These are phyloP conservation scores for Eucriotettix oculatus DNA, from an alignment of 2,888 invertebrate genomes.

Conservation along the genomic window DNA sequence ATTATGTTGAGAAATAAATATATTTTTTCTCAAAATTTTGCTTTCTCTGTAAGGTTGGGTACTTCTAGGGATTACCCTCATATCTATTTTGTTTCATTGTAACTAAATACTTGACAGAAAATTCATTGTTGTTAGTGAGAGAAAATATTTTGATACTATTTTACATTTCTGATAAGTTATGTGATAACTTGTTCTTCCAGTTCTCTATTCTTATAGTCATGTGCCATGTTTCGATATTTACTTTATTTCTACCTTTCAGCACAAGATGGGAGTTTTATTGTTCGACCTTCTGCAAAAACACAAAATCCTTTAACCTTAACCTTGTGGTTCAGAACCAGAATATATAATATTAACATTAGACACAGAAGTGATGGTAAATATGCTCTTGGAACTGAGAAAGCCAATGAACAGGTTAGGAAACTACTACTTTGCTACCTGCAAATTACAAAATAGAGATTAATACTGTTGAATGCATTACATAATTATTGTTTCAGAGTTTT, in stretches of 20 bases:
- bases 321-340: constrained; percentile 24
- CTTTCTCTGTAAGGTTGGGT: too few species aligned
- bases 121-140: too few species aligned
- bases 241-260: constrained; percentile 11
- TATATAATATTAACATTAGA: constrained; percentile 26
- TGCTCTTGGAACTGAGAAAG: constrained; percentile 25
- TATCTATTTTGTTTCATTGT: too few species aligned
- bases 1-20: too few species aligned
- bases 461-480: not conserved
- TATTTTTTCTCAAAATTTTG: too few species aligned
- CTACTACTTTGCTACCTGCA: not conserved
- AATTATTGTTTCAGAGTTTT: constrained; percentile 18
- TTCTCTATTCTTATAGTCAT: too few species aligned
- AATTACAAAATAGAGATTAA: not conserved
- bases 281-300: constrained; percentile 23
- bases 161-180: too few species aligned
- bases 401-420: constrained; percentile 21
- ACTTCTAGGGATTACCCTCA: too few species aligned
- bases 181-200: too few species aligned
- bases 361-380: constrained; percentile 24
- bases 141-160: too few species aligned
- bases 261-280: constrained; percentile 24
- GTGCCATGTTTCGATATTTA: too few species aligned
- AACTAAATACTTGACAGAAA: too few species aligned
- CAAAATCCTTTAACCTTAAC: constrained; percentile 27